These are phyloP conservation scores for Bilobella aurantiaca DNA, from an alignment of 1,140 invertebrate genomes.

Conservation along the genomic window DNA sequence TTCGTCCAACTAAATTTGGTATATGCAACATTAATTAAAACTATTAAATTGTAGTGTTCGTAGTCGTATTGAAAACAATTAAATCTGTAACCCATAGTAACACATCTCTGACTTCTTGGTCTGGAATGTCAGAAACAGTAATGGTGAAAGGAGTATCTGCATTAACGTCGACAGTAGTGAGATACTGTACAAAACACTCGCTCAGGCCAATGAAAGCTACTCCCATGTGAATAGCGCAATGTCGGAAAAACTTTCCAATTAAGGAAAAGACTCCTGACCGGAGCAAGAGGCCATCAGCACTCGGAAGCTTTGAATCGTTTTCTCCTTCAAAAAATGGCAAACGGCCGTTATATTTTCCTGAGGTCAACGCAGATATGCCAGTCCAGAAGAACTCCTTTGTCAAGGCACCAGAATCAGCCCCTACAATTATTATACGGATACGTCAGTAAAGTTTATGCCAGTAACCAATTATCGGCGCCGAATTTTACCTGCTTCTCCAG, in stretches of 20 bases:
- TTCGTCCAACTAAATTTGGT: not conserved
- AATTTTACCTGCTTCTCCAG: no score
- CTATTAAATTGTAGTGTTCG: not conserved
- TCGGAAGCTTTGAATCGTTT: not conserved
- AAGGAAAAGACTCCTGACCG: not conserved
- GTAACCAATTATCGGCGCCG: no score
- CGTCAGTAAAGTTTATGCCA: no score
- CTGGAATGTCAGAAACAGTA: not conserved
- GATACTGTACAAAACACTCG: not conserved
- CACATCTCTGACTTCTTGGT: no score
- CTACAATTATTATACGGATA: no score
- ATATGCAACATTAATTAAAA: not conserved
- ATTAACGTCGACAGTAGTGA: not conserved
- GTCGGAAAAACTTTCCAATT: not conserved
- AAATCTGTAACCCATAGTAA: no score
- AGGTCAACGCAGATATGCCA: not conserved
- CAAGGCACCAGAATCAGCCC: not conserved
- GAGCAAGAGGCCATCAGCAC: not conserved
- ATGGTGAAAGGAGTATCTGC: not conserved
- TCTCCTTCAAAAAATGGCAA: conserved; percentile 10
- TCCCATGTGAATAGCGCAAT: not conserved
- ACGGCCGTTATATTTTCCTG: not conserved
- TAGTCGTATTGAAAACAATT: no score
- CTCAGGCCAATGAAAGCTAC: conserved; percentile 4
- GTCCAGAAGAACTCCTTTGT: not conserved